phyloP scores from a whole-genome alignment of 1,140 invertebrate species.

The Lutraria rhynchaena region DNA sequence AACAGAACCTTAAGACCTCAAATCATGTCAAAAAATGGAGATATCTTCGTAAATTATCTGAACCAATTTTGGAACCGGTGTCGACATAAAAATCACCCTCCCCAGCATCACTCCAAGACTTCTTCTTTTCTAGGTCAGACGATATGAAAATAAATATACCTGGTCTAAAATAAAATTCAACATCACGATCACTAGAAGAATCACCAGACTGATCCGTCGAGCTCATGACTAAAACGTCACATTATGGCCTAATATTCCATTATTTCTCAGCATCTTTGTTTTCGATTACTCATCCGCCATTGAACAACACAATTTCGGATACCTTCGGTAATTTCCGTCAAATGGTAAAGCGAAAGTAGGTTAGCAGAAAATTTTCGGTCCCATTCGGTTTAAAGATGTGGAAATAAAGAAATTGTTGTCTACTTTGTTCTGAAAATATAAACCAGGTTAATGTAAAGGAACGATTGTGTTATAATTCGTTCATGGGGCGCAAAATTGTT shows the following conservation, averaged over 20 bases:
- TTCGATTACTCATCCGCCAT: constrained; percentile 74
- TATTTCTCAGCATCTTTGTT: constrained; percentile 71
- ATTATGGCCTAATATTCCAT: constrained; percentile 60
- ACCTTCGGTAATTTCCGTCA: constrained; percentile 71
- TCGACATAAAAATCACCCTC: constrained; percentile 25
- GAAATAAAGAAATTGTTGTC: no score
- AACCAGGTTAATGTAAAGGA: no score
- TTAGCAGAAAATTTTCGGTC: no score
- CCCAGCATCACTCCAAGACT: constrained; percentile 56
- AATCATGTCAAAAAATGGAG: no score
- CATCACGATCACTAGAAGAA: constrained; percentile 73
- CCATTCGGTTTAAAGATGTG: no score
- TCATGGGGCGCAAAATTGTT: no score
- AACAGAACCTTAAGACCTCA: no score
- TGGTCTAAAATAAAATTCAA: constrained; percentile 76
- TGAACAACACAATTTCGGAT: constrained; percentile 68
- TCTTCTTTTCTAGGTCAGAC: constrained; percentile 11
- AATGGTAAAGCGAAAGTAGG: constrained; percentile 27
- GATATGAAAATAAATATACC: constrained; percentile 60
- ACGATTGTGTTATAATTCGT: no score
- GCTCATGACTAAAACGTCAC: constrained; percentile 71
- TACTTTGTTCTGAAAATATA: no score
- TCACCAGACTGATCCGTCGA: constrained; percentile 71
- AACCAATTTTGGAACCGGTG: constrained; percentile 56
- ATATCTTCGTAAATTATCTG: neutral